phyloP scores from a whole-genome alignment of 1,140 invertebrate species.

The Drosophila mojavensis region DNA sequence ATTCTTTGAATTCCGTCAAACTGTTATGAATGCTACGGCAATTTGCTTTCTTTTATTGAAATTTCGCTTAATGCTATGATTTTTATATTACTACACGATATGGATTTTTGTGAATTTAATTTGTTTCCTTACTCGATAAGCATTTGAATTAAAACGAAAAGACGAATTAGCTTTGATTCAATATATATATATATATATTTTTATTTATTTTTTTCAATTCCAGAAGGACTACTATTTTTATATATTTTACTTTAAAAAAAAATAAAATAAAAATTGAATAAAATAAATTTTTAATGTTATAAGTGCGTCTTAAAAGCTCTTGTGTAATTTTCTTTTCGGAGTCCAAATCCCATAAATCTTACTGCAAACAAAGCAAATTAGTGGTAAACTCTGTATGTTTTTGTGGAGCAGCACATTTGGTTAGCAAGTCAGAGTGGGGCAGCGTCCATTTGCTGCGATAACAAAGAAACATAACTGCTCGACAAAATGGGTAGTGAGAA shows the following conservation, averaged over 20 bases:
- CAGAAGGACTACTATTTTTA: too few relatives aligned
- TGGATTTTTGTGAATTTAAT: too few relatives aligned
- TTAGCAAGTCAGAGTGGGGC: not conserved
- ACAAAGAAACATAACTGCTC: constrained; percentile 43
- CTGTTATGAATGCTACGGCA: too few relatives aligned
- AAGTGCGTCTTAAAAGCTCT: not conserved
- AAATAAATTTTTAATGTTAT: too few relatives aligned
- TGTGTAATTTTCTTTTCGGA: not conserved
- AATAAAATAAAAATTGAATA: too few relatives aligned
- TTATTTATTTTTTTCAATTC: too few relatives aligned
- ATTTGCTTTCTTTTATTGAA: too few relatives aligned
- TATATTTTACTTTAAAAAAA: too few relatives aligned
- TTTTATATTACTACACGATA: too few relatives aligned
- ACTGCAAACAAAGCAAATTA: not conserved
- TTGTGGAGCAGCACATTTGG: too few relatives aligned
- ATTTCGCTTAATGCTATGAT: too few relatives aligned
- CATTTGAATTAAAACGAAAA: constrained; percentile 13
- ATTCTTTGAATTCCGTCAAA: not conserved
- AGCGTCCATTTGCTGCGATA: constrained; percentile 52
- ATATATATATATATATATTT: too few relatives aligned
- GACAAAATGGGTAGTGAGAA: constrained; percentile 50
- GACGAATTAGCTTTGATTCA: not conserved
- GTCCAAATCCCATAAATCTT: not conserved
- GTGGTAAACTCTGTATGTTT: constrained; percentile 2
- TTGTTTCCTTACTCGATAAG: constrained; percentile 2